Evolutionary conservation across 2,888 invertebrate genomes (phyloP).

Genomic region (Amphipyra tragopoginis): DNA sequence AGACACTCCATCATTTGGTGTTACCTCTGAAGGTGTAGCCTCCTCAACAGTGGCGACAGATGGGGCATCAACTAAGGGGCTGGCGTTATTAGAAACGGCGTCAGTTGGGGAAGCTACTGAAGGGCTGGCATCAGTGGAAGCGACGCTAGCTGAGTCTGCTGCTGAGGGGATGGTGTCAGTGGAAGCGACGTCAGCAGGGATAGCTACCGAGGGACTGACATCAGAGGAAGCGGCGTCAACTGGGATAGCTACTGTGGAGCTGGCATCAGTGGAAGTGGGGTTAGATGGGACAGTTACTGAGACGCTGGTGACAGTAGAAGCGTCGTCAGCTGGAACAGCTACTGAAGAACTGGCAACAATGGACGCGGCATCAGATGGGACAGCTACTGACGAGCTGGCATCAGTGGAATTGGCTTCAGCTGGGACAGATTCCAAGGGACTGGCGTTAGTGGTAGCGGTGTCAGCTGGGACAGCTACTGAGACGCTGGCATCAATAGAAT

Average conservation of each 20-base stretch:
- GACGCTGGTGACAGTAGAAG: neutral
- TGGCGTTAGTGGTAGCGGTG: neutral
- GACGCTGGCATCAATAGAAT: neutral
- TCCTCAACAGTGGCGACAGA: neutral
- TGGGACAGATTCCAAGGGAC: neutral
- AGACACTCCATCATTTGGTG: neutral
- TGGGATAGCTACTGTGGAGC: too few relatives aligned
- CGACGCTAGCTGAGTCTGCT: neutral
- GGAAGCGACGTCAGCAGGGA: neutral
- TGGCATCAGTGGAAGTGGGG: neutral
- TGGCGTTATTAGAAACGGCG: neutral
- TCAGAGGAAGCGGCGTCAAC: neutral
- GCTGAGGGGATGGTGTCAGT: neutral
- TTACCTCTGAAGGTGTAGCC: neutral
- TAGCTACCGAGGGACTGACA: neutral
- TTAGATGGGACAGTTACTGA: neutral
- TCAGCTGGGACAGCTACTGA: neutral
- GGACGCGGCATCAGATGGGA: constrained; percentile 2
- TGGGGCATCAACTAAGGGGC: neutral
- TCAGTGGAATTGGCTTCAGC: neutral
- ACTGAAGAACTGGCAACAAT: neutral
- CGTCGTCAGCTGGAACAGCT: constrained; percentile 14
- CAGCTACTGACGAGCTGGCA: constrained; percentile 7
- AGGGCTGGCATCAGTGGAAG: neutral
- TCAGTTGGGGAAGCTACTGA: neutral